Evolutionary conservation across 2,113 vertebrate genomes (phyloP).

Genomic region (Nicator chloris): DNA sequence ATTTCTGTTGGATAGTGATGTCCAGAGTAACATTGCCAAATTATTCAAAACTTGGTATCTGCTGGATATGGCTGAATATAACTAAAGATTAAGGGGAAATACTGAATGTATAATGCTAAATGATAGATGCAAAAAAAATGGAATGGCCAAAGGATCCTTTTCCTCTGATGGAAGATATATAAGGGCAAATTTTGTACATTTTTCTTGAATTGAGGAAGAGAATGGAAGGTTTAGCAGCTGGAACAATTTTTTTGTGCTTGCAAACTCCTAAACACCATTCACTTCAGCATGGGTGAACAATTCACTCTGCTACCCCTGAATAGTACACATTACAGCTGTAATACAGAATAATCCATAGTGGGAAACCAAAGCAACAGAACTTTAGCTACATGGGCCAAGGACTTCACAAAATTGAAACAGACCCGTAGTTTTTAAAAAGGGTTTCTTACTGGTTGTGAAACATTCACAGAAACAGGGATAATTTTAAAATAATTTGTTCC

Average conservation of each 20-base stretch:
- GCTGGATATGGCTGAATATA: background rate
- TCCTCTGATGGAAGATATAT: background rate
- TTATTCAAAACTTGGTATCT: background rate
- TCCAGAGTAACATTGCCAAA: background rate
- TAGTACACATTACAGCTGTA: background rate
- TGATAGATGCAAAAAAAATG: background rate
- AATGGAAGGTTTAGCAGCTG: background rate
- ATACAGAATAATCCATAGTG: background rate
- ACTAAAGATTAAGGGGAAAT: background rate
- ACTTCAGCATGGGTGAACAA: background rate
- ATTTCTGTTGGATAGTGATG: background rate
- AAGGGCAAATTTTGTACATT: background rate
- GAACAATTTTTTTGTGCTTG: background rate
- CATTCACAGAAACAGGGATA: background rate
- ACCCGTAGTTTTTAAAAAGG: background rate
- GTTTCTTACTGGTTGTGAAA: background rate
- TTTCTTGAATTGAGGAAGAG: background rate
- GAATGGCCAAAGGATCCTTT: background rate
- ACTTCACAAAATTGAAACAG: background rate
- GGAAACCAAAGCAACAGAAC: background rate
- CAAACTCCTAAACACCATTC: background rate
- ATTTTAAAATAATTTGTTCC: background rate
- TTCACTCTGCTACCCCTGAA: background rate
- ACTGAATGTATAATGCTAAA: background rate
- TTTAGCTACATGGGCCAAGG: background rate